A percentile compares a stretch with the other conserved stretches of the same genome.
Conservation (phyloP, 2,888 invertebrate genomes). For the Tenodera sinensis region DNA sequence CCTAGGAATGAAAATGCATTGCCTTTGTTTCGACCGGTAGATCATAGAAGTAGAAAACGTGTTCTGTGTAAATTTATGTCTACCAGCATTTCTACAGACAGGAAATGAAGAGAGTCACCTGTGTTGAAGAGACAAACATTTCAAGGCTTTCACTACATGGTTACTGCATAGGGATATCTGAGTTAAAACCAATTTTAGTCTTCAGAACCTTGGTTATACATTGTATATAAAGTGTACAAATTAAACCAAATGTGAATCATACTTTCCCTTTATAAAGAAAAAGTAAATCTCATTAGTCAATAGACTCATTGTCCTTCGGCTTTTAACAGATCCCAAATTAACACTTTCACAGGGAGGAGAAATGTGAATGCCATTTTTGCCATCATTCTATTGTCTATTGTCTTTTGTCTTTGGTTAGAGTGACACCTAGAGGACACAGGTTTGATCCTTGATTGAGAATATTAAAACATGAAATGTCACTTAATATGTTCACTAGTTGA, state of each 20-base stretch:
- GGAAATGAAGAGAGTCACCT: not conserved
- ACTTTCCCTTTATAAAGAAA: not conserved
- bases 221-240: not conserved
- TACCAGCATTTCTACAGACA: not conserved
- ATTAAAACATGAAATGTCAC: too few relatives aligned
- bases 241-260: not conserved
- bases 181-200: not conserved
- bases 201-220: not conserved
- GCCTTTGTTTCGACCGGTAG: not conserved
- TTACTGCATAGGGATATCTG: constrained; percentile 20
- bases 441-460: too few relatives aligned
- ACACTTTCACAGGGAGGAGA: too few relatives aligned
- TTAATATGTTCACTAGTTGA: too few relatives aligned
- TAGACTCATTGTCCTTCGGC: too few relatives aligned
- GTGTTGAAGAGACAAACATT: not conserved
- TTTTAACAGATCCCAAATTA: too few relatives aligned
- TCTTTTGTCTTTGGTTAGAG: too few relatives aligned
- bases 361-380: too few relatives aligned
- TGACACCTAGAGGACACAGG: too few relatives aligned
- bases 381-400: too few relatives aligned
- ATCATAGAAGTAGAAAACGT: not conserved
- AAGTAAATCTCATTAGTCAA: not conserved
- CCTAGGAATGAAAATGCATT: constrained; percentile 23
- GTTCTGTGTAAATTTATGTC: not conserved
- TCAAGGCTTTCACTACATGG: constrained; percentile 31